These are phyloP conservation scores for Epizoanthus ramosus DNA, from an alignment of 92 coral and sea anemone species.

Conservation along the genomic window DNA sequence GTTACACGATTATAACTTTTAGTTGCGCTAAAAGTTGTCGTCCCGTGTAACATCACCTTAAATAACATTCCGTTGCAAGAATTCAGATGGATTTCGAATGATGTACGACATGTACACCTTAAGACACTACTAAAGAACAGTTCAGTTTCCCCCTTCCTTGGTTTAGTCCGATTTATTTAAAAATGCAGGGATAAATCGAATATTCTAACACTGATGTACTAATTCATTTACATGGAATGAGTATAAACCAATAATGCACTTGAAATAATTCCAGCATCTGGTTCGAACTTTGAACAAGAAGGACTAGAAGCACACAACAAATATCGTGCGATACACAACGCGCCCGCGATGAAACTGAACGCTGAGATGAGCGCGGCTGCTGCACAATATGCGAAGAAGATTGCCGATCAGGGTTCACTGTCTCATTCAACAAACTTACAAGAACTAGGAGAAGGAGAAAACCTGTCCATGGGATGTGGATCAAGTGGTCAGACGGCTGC, in stretches of 20 bases:
- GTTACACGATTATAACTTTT: too few relatives aligned
- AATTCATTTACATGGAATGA: not conserved
- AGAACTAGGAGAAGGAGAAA: constrained; percentile 72
- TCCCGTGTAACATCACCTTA: too few relatives aligned
- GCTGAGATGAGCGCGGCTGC: constrained; percentile 74
- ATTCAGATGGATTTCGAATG: too few relatives aligned
- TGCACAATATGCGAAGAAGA: constrained; percentile 66
- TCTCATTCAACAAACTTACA: constrained; percentile 56
- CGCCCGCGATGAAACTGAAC: constrained; percentile 73
- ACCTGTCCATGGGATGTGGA: constrained; percentile 82
- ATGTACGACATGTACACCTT: too few relatives aligned
- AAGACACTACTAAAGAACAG: too few relatives aligned
- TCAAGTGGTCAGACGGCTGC: constrained; percentile 50
- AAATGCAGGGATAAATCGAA: too few relatives aligned
- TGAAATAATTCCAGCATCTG: constrained; percentile 2
- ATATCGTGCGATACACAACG: constrained; percentile 76
- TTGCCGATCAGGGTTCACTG: constrained; percentile 65
- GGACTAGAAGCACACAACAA: constrained; percentile 72
- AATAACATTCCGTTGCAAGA: too few relatives aligned
- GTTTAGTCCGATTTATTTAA: too few relatives aligned
- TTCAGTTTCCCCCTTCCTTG: too few relatives aligned
- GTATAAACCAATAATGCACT: not conserved
- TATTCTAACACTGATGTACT: too few relatives aligned
- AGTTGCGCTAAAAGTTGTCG: too few relatives aligned
- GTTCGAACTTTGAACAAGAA: constrained; percentile 51